phyloP scores from a whole-genome alignment of 92 coral and sea anemone genomes.

The Isaurus tuberculatus region DNA sequence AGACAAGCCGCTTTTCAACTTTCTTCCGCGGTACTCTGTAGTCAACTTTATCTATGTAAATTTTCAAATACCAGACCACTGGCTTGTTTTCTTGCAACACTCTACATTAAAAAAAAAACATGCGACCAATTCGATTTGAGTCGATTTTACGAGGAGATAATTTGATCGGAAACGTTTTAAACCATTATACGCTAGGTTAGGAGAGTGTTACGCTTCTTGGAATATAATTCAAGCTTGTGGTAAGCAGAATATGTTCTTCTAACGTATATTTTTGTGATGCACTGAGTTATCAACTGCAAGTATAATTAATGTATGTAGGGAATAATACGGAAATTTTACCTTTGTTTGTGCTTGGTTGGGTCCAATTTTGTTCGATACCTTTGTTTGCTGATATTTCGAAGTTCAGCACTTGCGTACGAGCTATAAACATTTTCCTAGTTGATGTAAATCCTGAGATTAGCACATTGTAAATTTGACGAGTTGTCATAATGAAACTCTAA shows the following conservation, averaged over 20 bases:
- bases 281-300: too few species aligned
- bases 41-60: background rate
- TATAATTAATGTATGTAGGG: too few species aligned
- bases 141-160: too few species aligned
- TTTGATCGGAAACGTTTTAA: too few species aligned
- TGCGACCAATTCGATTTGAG: too few species aligned
- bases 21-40: background rate
- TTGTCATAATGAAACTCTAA: slow-evolving; percentile 26
- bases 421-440: background rate
- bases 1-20: slow-evolving; percentile 37
- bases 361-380: background rate
- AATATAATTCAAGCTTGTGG: too few species aligned
- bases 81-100: background rate
- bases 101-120: too few species aligned
- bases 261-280: too few species aligned
- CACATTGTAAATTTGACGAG: slow-evolving; percentile 30
- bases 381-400: background rate
- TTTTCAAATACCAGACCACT: background rate
- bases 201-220: too few species aligned
- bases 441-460: slow-evolving; percentile 31
- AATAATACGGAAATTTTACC: too few species aligned
- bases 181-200: background rate
- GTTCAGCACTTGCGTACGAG: background rate
- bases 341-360: too few species aligned
- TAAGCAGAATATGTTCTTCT: too few species aligned